Evolutionary conservation across 2,797 vertebrate species (phyloP), one percentile per base, ranked within the genome.

Genomic region (Trematomus bernacchii): DNA sequence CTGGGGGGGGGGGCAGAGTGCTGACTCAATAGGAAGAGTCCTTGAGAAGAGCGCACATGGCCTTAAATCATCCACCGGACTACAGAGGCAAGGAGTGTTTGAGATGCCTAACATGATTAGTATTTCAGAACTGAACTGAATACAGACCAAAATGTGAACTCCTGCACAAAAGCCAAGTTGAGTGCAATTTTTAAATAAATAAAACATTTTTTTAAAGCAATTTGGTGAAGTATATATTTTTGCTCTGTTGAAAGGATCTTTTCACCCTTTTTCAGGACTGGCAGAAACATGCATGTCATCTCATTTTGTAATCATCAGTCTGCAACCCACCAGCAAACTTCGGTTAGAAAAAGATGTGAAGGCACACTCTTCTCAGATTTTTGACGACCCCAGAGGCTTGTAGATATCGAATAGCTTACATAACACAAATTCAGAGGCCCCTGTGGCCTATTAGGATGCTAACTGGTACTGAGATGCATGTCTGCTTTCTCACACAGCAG

Each of bases 21-120:
- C 87, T 92, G 89, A 91, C 78, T 87, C 68, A 5, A 67, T 46
- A 78, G 65, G 71, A 87, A 77, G 57, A 54, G 19, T 85, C 80
- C 72, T 76, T 82, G 68, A 70, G 66, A 53, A 70, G 66, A 66
- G 55, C 4, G 43, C n/a, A 23, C 50, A 51, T 23, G 65, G 66
- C 68, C 57, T 60, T 77, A 71, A 74, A 75, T 82, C 79, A 77
- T 75, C 65, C 70, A 69, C 63, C 76, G 66, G 73, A 70, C 65
- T 40, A 60, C 57, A 85, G 50, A 66, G 46, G 61, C 59, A 43
- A 57, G 40, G 19, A 74, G 48, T 64, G 57, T 44, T 11, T 66
- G 55, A 66, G 47, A 76, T 71, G 54, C 51, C 52, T 61, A 84
- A 66, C 48, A 69, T 11, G 12, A 73, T 64, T 47, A 3, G 59